phyloP scores from a whole-genome alignment of 1,140 invertebrate genomes.

The Pomacea maculata region DNA sequence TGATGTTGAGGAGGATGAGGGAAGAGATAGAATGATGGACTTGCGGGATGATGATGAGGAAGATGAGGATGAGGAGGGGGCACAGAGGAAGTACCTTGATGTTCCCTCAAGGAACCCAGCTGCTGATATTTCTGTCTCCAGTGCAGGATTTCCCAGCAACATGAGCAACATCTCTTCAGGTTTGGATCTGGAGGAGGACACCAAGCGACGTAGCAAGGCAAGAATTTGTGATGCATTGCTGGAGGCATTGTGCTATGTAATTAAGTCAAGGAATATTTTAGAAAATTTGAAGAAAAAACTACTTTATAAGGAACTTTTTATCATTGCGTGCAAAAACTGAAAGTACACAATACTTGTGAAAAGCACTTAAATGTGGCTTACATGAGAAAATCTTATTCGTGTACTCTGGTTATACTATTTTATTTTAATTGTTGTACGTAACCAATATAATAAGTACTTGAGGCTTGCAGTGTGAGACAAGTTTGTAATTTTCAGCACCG shows the following conservation, averaged over 20 bases:
- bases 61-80: conserved; percentile 21
- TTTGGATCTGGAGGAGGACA: conserved; percentile 43
- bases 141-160: conserved; percentile 38
- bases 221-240: background rate
- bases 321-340: too few species aligned
- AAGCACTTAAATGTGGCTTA: too few species aligned
- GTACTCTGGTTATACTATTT: too few species aligned
- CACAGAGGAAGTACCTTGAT: background rate
- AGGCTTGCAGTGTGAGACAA: too few species aligned
- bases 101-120: conserved; percentile 1
- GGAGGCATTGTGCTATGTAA: too few species aligned
- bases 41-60: conserved; percentile 12
- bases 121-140: background rate
- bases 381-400: too few species aligned
- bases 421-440: too few species aligned
- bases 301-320: too few species aligned
- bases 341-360: too few species aligned
- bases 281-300: too few species aligned
- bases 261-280: too few species aligned
- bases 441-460: too few species aligned
- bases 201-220: conserved; percentile 50
- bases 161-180: conserved; percentile 47
- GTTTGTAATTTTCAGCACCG: conserved; percentile 67
- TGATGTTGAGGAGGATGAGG: conserved; percentile 33
- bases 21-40: conserved; percentile 4